These are phyloP conservation scores for Drosophila elegans DNA, from an alignment of 1,140 invertebrate species.

Conservation along the genomic window DNA sequence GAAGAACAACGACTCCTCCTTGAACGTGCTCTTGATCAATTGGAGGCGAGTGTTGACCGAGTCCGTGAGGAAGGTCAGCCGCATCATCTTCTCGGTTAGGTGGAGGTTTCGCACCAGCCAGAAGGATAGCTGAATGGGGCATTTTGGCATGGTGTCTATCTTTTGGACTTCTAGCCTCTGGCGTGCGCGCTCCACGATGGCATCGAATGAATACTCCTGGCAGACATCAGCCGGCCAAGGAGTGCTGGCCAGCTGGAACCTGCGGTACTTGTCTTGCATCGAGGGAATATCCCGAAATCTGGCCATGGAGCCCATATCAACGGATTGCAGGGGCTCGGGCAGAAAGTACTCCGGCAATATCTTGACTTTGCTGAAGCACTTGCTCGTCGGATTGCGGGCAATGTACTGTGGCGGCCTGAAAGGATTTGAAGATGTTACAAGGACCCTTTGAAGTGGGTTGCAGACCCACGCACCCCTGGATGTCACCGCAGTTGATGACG, in stretches of 20 bases:
- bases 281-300: conserved; percentile 82
- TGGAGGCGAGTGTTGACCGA: conserved; percentile 88
- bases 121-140: conserved; percentile 89
- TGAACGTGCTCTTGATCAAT: conserved; percentile 87
- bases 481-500: conserved; percentile 63
- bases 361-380: conserved; percentile 86
- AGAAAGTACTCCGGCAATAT: conserved; percentile 89
- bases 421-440: neutral
- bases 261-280: conserved; percentile 78
- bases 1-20: conserved; percentile 86
- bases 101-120: conserved; percentile 89
- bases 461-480: conserved; percentile 59
- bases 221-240: conserved; percentile 88
- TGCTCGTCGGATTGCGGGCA: conserved; percentile 64
- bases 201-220: conserved; percentile 87
- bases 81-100: conserved; percentile 86
- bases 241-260: conserved; percentile 85
- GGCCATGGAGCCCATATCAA: conserved; percentile 84
- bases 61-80: conserved; percentile 88
- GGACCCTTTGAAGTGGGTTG: neutral
- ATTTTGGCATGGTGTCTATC: conserved; percentile 86
- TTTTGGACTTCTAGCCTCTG: conserved; percentile 76
- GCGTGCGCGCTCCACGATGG: conserved; percentile 85
- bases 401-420: conserved; percentile 70
- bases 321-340: conserved; percentile 85